A percentile compares a stretch with the other conserved stretches of the same genome.
These are phyloP conservation scores for Sebastes iracundus DNA, from an alignment of 2,797 vertebrate genomes.

Conservation along the genomic window DNA sequence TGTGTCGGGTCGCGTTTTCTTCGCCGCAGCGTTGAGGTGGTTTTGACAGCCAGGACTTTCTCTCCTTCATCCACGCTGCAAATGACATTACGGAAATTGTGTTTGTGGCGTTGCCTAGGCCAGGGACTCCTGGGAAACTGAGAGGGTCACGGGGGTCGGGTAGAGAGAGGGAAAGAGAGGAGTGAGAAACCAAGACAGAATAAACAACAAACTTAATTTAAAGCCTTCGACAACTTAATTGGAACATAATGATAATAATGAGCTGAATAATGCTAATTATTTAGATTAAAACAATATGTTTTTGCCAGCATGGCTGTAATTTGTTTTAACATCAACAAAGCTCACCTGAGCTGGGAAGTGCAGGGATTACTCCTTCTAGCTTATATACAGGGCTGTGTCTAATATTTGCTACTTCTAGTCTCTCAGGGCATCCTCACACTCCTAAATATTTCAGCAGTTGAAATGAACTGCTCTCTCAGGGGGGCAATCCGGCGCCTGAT, in stretches of 20 bases:
- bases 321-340: constrained; percentile 17
- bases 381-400: constrained; percentile 31
- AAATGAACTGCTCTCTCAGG: constrained; percentile 82
- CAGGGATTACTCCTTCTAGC: constrained; percentile 50
- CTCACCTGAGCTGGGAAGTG: constrained; percentile 28
- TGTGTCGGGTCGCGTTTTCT: constrained; percentile 92
- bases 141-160: constrained; percentile 66
- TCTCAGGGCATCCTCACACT: constrained; percentile 72
- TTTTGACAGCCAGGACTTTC: constrained; percentile 91
- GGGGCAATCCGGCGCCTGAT: constrained; percentile 78
- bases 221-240: background rate
- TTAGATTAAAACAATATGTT: background rate
- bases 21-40: constrained; percentile 80
- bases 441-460: constrained; percentile 85
- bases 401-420: constrained; percentile 61
- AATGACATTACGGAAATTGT: constrained; percentile 99
- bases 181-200: constrained; percentile 18
- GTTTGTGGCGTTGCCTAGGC: constrained; percentile 88
- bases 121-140: constrained; percentile 88
- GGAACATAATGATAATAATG: background rate
- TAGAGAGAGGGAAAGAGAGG: constrained; percentile 14
- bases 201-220: background rate
- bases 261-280: background rate
- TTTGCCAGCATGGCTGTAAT: background rate
- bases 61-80: constrained; percentile 88